phyloP scores from a whole-genome alignment of 35 echinoderm and acorn worm genomes.

The Heliocidaris erythrogramma region DNA sequence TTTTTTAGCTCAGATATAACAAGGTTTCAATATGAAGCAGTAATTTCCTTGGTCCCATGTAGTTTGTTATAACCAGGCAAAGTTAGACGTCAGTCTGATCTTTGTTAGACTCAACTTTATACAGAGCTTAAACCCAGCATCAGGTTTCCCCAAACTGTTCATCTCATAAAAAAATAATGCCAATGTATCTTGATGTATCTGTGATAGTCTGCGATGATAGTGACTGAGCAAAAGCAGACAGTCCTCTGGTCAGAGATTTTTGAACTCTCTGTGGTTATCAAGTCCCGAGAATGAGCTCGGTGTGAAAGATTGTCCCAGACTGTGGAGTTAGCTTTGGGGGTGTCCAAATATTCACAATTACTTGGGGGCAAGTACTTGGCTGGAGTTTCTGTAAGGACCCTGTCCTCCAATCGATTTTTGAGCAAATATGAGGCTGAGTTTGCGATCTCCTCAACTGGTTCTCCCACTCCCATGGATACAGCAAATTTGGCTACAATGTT shows the following conservation, averaged over 20 bases:
- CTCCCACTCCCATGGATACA: neutral
- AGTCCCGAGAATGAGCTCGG: neutral
- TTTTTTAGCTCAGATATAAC: too few relatives aligned
- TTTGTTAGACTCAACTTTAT: too few relatives aligned
- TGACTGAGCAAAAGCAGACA: conserved; percentile 22
- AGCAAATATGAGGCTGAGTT: neutral
- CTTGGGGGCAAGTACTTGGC: conserved; percentile 48
- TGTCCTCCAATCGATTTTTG: neutral
- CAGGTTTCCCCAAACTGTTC: conserved; percentile 25
- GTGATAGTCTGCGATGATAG: neutral
- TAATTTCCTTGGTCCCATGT: too few relatives aligned
- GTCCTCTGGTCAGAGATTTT: conserved; percentile 56
- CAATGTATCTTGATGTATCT: conserved; percentile 28
- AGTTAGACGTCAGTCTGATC: too few relatives aligned
- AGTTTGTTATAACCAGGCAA: too few relatives aligned
- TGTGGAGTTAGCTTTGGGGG: conserved; percentile 49
- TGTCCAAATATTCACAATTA: conserved; percentile 44
- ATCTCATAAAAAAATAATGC: conserved; percentile 47
- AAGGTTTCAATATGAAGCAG: too few relatives aligned
- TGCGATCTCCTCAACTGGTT: neutral
- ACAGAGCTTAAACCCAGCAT: too few relatives aligned
- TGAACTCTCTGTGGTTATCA: conserved; percentile 49
- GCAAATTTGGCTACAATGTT: conserved; percentile 3
- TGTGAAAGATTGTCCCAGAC: conserved; percentile 54
- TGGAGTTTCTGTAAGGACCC: neutral